Percentiles rank a stretch among this genome's conserved stretches.
These are phyloP conservation scores for Lytechinus variegatus DNA, from an alignment of 35 echinoderm and acorn worm species.

Conservation along the genomic window DNA sequence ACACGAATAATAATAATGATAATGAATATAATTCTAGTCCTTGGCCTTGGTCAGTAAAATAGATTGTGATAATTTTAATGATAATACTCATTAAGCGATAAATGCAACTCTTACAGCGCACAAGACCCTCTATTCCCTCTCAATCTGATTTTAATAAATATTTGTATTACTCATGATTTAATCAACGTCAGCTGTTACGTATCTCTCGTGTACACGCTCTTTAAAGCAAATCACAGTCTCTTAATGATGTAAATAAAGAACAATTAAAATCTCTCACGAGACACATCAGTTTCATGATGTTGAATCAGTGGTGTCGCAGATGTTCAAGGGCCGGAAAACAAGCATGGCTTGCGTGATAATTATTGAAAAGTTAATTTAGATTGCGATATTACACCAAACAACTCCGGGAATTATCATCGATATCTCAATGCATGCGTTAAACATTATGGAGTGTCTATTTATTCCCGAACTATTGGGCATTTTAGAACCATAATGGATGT, in stretches of 20 bases:
- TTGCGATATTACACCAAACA: neutral
- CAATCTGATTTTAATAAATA: neutral
- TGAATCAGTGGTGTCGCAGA: neutral
- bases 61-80: too few relatives aligned
- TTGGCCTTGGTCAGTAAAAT: too few relatives aligned
- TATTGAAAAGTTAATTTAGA: neutral
- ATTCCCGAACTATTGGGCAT: too few relatives aligned
- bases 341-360: neutral
- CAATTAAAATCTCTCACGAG: neutral
- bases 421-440: neutral
- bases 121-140: neutral
- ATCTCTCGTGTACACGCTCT: neutral
- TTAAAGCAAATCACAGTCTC: neutral
- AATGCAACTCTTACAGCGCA: too few relatives aligned
- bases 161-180: neutral
- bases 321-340: neutral
- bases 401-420: neutral
- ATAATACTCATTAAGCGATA: too few relatives aligned
- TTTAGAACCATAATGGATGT: too few relatives aligned
- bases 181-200: neutral
- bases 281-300: neutral
- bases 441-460: neutral
- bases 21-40: too few relatives aligned
- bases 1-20: neutral
- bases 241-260: slow-evolving; percentile 9